Evolutionary conservation across 2,113 vertebrate genomes (phyloP).

Genomic region (Uropsilus gracilis): DNA sequence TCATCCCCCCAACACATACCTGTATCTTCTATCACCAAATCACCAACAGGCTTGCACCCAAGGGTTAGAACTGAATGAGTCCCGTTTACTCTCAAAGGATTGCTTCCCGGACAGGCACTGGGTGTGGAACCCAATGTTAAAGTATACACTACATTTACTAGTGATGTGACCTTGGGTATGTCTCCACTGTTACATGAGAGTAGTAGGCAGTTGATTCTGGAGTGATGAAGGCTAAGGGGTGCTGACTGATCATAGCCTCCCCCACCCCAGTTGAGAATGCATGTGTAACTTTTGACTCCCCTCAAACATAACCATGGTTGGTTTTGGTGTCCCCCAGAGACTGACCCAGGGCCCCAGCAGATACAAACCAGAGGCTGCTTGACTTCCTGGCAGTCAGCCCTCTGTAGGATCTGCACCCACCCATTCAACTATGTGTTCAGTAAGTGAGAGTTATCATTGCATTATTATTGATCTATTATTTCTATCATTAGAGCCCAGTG

Average conservation of each 20-base stretch:
- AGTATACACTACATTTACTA: not conserved
- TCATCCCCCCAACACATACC: not conserved
- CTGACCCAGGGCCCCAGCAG: too few species aligned
- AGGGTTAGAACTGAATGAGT: not conserved
- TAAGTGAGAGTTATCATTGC: not conserved
- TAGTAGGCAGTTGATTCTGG: not conserved
- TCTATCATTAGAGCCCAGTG: not conserved
- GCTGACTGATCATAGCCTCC: too few species aligned
- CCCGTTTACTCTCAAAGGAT: not conserved
- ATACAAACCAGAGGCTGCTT: too few species aligned
- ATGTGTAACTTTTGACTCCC: too few species aligned
- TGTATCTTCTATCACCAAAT: not conserved
- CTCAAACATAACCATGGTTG: too few species aligned
- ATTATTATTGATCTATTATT: too few species aligned
- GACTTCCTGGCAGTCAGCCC: too few species aligned
- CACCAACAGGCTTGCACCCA: not conserved
- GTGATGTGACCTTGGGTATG: not conserved
- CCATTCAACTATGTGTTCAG: not conserved
- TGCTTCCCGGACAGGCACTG: not conserved
- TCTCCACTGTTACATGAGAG: not conserved
- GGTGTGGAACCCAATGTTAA: not conserved
- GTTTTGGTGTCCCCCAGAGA: too few species aligned
- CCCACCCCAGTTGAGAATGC: too few species aligned
- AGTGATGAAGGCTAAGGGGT: too few species aligned
- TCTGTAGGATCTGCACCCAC: too few species aligned